Evolutionary conservation across 1,140 invertebrate species (phyloP), one percentile per base, ranked within the genome.

Genomic region (Hycleus phaleratus): DNA sequence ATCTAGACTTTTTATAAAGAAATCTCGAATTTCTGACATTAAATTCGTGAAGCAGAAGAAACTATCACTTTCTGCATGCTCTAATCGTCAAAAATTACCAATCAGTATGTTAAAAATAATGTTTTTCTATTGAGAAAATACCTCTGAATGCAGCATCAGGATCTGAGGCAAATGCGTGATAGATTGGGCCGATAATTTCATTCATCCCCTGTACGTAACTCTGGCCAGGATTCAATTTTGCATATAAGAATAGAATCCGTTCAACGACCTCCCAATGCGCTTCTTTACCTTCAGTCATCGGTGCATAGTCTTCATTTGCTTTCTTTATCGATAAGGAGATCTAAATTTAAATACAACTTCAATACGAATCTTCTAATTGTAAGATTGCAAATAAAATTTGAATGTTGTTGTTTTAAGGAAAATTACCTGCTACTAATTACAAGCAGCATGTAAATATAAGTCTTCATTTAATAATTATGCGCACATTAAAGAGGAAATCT

Each of bases 181-280:
- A 99, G 66, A 99, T 95, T 12, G 96, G 96, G 0, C 95, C 97
- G 56, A 99, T 87, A 63, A 99, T 97, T 78, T 99, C 97, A 80
- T 99, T 98, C 96, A 99, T 98, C 58, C 97, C 96, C 77, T 98
- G 95, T 0, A 98, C 94, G 76, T 98, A 99, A 3, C 93, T 87
- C 73, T 97, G 93, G 1, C 96, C 96, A 3, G 95, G 94, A 81
- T 99, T 98, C 2, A 98, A 81, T 77, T 98, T 98, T 0, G 95
- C 93, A 75, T 98, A 99, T 3, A 99, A 80, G 73, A 98, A 99
- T 25, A 99, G 77, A 71, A 99, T 94, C 63, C 97, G 79, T 73
- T 98, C 94, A 0, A 98, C 89, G 6, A 99, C 94, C 78, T 99
- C 95, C 95, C 92, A 95, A 68, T 95, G 91, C 1, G 90, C 91